Base-by-base conservation (phyloP, 2,113 vertebrate species). In the Actinemys pallida region DNA sequence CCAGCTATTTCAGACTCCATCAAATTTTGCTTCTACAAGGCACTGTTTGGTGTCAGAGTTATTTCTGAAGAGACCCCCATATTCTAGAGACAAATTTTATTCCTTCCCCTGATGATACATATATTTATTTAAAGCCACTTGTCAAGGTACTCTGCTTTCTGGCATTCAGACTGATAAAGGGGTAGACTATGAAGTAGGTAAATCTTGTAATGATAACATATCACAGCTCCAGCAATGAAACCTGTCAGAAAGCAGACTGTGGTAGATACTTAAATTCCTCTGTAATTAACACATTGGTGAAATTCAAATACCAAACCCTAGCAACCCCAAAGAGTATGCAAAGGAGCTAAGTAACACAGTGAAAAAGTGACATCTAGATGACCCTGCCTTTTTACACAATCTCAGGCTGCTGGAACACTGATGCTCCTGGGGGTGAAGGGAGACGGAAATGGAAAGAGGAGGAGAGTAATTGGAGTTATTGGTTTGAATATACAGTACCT, bases 221-320 rank as follows among this genome's bases (percentile, higher is more conserved):
- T 95, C 94, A 94, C 93, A 65, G 97, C 97, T 96, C 96, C 97
- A 98, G 93, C 94, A 98, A 98, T 96, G 96, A 83, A 97, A 96
- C 87, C 50, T 45, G 47, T 97, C 95, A 95, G 97, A 93, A 98
- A 97, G 94, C 84, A 3, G n/a, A 69, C 76, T 78, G 95, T 87
- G 95, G 90, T 93, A 95, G 96, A 96, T 92, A 75, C 94, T 91
- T 59, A 95, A 94, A 98, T 98, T 98, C 97, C 98, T 98, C 98
- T 98, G 98, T 98, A 98, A 98, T 98, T 98, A 99, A 97, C 98
- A 98, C 98, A 98, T 93, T 16, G 97, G 98, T 96, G 95, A 98
- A 98, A 98, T 96, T 94, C 97, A 99, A 98, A 99, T 98, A 98
- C 98, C 98, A 98, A 98, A 89, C 98, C 98, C 97, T 98, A 95